Evolutionary conservation across 2,113 vertebrate genomes (phyloP), one percentile per base, ranked within the genome.

Genomic region (Callipepla californica): DNA sequence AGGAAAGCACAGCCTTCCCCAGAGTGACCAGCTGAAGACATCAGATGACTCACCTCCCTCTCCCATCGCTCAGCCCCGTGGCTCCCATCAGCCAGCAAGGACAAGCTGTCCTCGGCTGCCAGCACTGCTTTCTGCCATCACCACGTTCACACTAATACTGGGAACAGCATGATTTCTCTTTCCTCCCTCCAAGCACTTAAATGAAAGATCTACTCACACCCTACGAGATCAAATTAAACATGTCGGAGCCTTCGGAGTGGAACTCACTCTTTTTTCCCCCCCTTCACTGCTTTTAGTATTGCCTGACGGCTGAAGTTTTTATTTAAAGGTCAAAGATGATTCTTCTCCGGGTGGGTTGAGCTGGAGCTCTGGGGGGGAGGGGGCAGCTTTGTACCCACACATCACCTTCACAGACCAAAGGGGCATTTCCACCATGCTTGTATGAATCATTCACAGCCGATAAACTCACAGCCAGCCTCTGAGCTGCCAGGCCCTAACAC

Each of bases 41-140:
- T 14, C 11, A 5, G 25, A 36, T 50, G 89, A 45, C n/a, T 82
- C 80, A 65, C 32, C 32, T 36, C 76, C 62, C 66, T 62, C 45
- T 91, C 38, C 81, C 69, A 45, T 1, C 5, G 22, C 62, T n/a
- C 70, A 78, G 78, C 32, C 69, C 79, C 62, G 86, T 32, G 61
- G n/a, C 18, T 45, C 50, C 76, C 61, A 38, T 14, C 68, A 62
- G 58, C 73, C 69, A 59, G 18, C 48, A 62, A 85, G 74, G 70
- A 93, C 84, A 51, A 13, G 8, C 7, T 79, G 88, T 65, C 61
- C 89, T 85, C 57, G 23, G 63, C 50, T 47, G 47, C 73, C 77
- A 78, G 67, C 81, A 10, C 58, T 0, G 3, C 58, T 73, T 80
- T 83, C 78, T 70, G 78, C 80, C 63, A 55, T 66, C 76, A 30